phyloP scores from a whole-genome alignment of 2,113 vertebrate genomes.

The Calyptomena viridis region DNA sequence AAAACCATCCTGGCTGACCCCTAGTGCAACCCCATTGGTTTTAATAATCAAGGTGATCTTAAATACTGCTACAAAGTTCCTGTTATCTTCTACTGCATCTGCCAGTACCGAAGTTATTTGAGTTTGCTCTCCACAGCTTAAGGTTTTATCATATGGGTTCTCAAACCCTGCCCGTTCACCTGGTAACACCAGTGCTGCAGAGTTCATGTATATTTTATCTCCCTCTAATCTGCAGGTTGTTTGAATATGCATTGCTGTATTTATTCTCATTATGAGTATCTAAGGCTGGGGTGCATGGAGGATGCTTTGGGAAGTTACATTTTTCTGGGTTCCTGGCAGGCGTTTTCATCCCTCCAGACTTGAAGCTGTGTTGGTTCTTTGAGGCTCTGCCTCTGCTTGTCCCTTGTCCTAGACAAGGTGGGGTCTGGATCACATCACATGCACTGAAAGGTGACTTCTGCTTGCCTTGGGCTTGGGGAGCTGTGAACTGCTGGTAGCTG shows the following conservation, averaged over 20 bases:
- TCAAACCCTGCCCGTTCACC: background rate
- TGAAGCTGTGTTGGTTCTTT: background rate
- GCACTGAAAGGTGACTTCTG: background rate
- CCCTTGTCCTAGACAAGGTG: background rate
- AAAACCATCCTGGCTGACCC: background rate
- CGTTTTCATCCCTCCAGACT: background rate
- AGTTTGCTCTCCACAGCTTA: background rate
- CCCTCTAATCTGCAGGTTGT: background rate
- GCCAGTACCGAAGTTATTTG: background rate
- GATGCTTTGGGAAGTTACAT: background rate
- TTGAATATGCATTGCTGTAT: background rate
- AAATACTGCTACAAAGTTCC: background rate
- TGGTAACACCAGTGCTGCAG: background rate
- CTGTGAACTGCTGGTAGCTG: background rate
- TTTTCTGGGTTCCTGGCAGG: background rate
- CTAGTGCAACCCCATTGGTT: background rate
- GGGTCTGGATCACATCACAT: background rate
- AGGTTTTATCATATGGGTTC: background rate
- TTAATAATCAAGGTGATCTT: background rate
- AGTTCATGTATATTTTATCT: background rate
- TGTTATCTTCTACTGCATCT: background rate
- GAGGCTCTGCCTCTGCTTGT: background rate
- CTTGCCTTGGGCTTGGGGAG: background rate
- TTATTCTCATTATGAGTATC: background rate
- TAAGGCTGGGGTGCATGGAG: background rate